These are phyloP conservation scores for Amia ocellicauda DNA, from an alignment of 2,113 vertebrate species.

Conservation along the genomic window DNA sequence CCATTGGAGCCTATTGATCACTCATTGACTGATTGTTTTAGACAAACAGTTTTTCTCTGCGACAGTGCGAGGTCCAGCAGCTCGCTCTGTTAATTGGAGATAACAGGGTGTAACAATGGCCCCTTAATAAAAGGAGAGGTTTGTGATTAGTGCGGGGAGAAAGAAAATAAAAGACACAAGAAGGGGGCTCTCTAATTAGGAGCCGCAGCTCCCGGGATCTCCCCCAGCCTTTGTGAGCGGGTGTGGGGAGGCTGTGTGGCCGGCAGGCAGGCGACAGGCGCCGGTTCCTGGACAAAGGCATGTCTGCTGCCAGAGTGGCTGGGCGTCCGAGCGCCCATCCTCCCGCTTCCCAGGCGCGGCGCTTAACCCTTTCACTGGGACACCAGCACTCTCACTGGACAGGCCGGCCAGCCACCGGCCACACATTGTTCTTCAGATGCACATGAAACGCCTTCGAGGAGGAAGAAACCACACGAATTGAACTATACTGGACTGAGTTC, in stretches of 20 bases:
- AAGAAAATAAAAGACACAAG: slow-evolving; percentile 58
- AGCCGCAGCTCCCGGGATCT: slow-evolving; percentile 43
- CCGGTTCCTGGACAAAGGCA: slow-evolving; percentile 66
- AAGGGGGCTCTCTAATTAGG: slow-evolving; percentile 64
- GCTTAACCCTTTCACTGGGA: slow-evolving; percentile 53
- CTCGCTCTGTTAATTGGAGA: slow-evolving; percentile 70
- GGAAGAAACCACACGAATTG: too few relatives aligned
- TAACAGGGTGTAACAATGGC: slow-evolving; percentile 66
- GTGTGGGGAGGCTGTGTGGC: slow-evolving; percentile 62
- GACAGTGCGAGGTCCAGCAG: slow-evolving; percentile 60
- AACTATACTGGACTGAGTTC: too few relatives aligned
- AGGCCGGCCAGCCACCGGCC: too few relatives aligned
- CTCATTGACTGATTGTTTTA: slow-evolving; percentile 63
- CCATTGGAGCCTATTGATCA: slow-evolving; percentile 67
- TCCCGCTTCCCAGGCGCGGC: slow-evolving; percentile 35
- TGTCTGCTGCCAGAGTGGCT: slow-evolving; percentile 72
- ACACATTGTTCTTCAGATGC: too few relatives aligned
- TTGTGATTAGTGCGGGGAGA: slow-evolving; percentile 60
- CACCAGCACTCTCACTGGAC: too few relatives aligned
- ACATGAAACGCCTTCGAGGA: too few relatives aligned
- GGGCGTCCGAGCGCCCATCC: slow-evolving; percentile 49
- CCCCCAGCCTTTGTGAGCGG: slow-evolving; percentile 44
- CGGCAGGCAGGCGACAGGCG: slow-evolving; percentile 76
- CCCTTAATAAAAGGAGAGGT: slow-evolving; percentile 63
- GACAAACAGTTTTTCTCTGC: slow-evolving; percentile 61